Percentiles rank a stretch among this genome's conserved stretches.
Evolutionary conservation across 1,140 invertebrate genomes (phyloP).

Genomic region (Drosophila lacertosa): DNA sequence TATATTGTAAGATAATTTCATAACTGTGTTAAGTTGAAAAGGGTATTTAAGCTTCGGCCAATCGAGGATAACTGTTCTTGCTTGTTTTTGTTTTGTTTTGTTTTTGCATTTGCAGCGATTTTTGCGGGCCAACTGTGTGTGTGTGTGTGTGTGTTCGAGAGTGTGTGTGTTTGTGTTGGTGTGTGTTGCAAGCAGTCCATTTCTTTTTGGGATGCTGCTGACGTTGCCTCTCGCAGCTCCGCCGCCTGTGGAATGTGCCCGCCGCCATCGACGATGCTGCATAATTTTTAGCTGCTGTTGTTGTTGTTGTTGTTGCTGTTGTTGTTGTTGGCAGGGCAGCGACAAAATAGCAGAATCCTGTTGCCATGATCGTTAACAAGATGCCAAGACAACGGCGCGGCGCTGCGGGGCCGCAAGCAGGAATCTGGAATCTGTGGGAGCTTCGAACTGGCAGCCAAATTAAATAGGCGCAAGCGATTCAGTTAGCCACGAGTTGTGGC

Average conservation of each 20-base stretch:
- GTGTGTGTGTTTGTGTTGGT: constrained; percentile 25
- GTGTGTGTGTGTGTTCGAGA: constrained; percentile 16
- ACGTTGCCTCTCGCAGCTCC: constrained; percentile 24
- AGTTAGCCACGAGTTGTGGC: constrained; percentile 72
- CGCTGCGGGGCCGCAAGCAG: constrained; percentile 8
- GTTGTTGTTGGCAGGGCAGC: constrained; percentile 63
- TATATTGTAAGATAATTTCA: too few species aligned
- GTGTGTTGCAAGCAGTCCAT: constrained; percentile 56
- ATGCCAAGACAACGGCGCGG: constrained; percentile 69
- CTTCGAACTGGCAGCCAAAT: constrained; percentile 76
- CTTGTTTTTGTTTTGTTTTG: constrained; percentile 28
- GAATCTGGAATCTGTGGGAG: constrained; percentile 76
- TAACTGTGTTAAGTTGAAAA: neutral
- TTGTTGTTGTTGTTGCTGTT: constrained; percentile 24
- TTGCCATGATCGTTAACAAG: constrained; percentile 82
- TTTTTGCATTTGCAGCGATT: constrained; percentile 58
- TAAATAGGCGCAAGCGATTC: constrained; percentile 78
- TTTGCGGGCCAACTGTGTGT: constrained; percentile 35
- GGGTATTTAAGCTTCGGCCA: neutral
- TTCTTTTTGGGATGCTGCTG: constrained; percentile 78
- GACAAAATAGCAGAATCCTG: constrained; percentile 82
- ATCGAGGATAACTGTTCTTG: neutral
- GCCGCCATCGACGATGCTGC: constrained; percentile 43
- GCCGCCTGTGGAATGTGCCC: constrained; percentile 64
- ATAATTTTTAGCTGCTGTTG: constrained; percentile 55